phyloP scores from a whole-genome alignment of 2,888 invertebrate species.

The Amaurobius ferox region DNA sequence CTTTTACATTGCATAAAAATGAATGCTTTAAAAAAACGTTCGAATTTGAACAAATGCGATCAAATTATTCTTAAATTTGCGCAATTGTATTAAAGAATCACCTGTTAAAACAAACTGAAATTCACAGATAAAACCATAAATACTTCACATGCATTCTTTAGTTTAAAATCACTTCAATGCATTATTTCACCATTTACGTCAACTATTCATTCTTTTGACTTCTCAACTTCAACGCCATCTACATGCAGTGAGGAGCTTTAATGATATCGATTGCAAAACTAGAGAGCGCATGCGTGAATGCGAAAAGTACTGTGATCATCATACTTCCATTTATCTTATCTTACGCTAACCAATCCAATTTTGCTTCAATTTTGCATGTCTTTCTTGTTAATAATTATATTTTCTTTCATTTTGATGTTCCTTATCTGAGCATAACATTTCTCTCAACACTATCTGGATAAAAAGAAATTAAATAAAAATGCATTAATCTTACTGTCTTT shows the following conservation, averaged over 20 bases:
- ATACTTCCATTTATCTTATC: conserved; percentile 64
- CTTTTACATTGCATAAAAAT: too few species aligned
- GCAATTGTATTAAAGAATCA: too few species aligned
- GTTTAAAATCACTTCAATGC: too few species aligned
- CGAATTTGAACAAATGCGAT: too few species aligned
- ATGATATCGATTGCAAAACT: conserved; percentile 26
- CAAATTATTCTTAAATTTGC: too few species aligned
- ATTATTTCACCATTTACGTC: too few species aligned
- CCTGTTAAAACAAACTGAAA: too few species aligned
- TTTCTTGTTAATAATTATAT: conserved; percentile 70
- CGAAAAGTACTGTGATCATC: conserved; percentile 44
- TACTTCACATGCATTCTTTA: too few species aligned
- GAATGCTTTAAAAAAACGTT: too few species aligned
- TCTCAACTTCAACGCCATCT: conserved; percentile 62
- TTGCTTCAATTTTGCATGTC: conserved; percentile 67
- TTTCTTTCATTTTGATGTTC: conserved; percentile 65
- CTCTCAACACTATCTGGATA: conserved; percentile 58
- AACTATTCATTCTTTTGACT: too few species aligned
- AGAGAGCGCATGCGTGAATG: conserved; percentile 34
- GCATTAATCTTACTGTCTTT: conserved; percentile 65
- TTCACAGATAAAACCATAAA: too few species aligned
- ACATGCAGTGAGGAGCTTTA: neutral
- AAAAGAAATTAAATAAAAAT: conserved; percentile 64
- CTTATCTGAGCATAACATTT: conserved; percentile 55
- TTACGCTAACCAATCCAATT: conserved; percentile 63